Evolutionary conservation across 2,888 invertebrate species (phyloP).

Genomic region (Cheilosia pagana): DNA sequence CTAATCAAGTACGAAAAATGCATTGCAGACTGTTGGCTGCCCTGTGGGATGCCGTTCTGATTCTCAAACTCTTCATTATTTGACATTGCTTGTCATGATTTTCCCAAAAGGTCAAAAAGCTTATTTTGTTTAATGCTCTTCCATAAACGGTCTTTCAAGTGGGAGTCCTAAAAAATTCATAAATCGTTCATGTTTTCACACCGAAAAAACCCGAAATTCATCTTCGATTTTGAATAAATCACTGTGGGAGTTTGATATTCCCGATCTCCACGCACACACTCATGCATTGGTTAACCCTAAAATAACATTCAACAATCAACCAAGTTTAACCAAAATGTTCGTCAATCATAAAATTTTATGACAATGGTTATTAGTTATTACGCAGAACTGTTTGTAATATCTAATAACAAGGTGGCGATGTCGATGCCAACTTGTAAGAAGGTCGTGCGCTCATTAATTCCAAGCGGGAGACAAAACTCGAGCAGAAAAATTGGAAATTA

Average conservation of each 20-base stretch:
- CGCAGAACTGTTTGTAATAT: conserved; percentile 25
- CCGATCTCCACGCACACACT: conserved; percentile 1
- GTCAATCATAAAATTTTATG: conserved; percentile 29
- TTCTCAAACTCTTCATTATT: too few relatives aligned
- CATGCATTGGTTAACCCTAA: background rate
- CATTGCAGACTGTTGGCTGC: too few relatives aligned
- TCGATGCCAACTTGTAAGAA: conserved; percentile 23
- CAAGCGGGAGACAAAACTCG: conserved; percentile 35
- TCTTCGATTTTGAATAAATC: background rate
- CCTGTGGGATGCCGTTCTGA: too few relatives aligned
- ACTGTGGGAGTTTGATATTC: conserved; percentile 17
- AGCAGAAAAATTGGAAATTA: conserved; percentile 44
- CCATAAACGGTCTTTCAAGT: too few relatives aligned
- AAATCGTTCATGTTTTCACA: background rate
- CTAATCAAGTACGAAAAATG: too few relatives aligned
- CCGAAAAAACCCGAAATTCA: background rate
- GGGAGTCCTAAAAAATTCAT: too few relatives aligned
- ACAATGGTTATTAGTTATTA: conserved; percentile 27
- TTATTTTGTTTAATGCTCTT: too few relatives aligned
- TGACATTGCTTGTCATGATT: too few relatives aligned
- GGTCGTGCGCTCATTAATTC: conserved; percentile 25
- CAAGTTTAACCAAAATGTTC: conserved; percentile 39
- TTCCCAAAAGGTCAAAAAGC: too few relatives aligned
- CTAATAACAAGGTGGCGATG: conserved; percentile 20
- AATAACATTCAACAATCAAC: conserved; percentile 25